Percentiles rank a stretch among this genome's conserved stretches.
These are phyloP conservation scores for Knipowitschia caucasica DNA, from an alignment of 2,797 vertebrate genomes.

Conservation along the genomic window DNA sequence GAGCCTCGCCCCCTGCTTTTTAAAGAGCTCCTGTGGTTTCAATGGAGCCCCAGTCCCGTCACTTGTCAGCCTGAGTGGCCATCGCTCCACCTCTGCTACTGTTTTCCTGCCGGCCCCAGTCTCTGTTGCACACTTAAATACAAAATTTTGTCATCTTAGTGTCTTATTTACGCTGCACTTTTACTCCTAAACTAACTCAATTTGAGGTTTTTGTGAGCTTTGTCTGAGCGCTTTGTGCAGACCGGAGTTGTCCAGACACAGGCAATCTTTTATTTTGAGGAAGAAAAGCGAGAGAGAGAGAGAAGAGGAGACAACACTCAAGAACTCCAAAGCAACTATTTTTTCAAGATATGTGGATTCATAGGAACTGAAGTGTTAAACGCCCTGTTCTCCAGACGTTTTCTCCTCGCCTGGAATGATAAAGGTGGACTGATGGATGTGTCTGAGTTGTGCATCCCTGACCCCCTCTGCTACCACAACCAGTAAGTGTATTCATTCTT, in stretches of 20 bases:
- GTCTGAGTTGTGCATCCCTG: constrained; percentile 90
- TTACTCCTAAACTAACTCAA: constrained; percentile 7
- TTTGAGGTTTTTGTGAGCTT: not conserved
- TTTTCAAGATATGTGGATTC: constrained; percentile 63
- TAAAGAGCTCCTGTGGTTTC: constrained; percentile 82
- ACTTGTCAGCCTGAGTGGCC: constrained; percentile 56
- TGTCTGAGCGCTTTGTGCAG: constrained; percentile 54
- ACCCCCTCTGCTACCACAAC: constrained; percentile 90
- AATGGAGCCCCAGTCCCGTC: constrained; percentile 73
- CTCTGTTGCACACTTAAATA: constrained; percentile 27
- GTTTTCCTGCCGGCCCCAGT: constrained; percentile 46
- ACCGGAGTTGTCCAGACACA: constrained; percentile 59
- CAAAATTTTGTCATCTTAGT: constrained; percentile 12
- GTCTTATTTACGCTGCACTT: constrained; percentile 13
- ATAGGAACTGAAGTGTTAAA: constrained; percentile 63
- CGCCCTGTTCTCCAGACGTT: constrained; percentile 41
- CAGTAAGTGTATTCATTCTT: constrained; percentile 80
- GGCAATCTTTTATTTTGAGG: constrained; percentile 34
- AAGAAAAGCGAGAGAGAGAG: constrained; percentile 48
- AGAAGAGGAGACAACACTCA: constrained; percentile 49
- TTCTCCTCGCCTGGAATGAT: constrained; percentile 81
- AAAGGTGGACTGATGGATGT: constrained; percentile 90
- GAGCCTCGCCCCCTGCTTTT: constrained; percentile 72
- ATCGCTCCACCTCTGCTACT: constrained; percentile 50
- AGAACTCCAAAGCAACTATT: constrained; percentile 57